Conservation (phyloP, 2,797 vertebrate species). For the Huso huso region DNA sequence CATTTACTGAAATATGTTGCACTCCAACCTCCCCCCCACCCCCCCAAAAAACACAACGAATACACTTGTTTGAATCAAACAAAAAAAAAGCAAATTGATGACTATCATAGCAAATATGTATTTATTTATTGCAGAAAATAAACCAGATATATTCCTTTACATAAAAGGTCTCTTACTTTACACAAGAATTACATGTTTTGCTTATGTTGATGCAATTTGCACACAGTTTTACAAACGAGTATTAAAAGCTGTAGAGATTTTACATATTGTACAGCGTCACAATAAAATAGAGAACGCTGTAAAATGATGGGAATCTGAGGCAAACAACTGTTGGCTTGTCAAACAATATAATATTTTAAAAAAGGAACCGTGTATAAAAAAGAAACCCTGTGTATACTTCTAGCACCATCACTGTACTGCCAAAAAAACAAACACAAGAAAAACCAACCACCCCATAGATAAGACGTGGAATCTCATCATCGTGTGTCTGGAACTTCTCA, state of each 20-base stretch:
- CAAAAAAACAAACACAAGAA: constrained; percentile 16
- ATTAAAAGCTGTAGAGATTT: constrained; percentile 58
- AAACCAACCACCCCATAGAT: constrained; percentile 14
- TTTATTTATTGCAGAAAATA: constrained; percentile 78
- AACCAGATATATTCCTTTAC: constrained; percentile 56
- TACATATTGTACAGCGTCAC: constrained; percentile 56
- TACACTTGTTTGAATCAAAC: too few relatives aligned
- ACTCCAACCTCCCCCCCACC: too few relatives aligned
- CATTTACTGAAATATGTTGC: too few relatives aligned
- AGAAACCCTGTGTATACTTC: constrained; percentile 33
- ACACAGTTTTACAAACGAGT: constrained; percentile 68
- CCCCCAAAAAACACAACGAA: too few relatives aligned
- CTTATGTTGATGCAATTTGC: constrained; percentile 67
- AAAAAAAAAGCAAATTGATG: too few relatives aligned
- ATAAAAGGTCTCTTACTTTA: constrained; percentile 39
- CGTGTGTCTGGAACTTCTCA: constrained; percentile 5
- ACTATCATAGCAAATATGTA: constrained; percentile 45
- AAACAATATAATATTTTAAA: neutral
- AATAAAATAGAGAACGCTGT: constrained; percentile 19
- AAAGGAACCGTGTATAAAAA: constrained; percentile 9
- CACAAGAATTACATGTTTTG: constrained; percentile 58
- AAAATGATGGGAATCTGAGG: constrained; percentile 39
- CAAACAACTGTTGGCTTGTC: constrained; percentile 30
- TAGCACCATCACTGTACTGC: constrained; percentile 23
- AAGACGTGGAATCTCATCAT: constrained; percentile 18